Percentiles rank a stretch among this genome's conserved stretches.
Evolutionary conservation across 53 echinoderm and acorn worm genomes (phyloP).

Genomic region (Paracentrotus lividus): DNA sequence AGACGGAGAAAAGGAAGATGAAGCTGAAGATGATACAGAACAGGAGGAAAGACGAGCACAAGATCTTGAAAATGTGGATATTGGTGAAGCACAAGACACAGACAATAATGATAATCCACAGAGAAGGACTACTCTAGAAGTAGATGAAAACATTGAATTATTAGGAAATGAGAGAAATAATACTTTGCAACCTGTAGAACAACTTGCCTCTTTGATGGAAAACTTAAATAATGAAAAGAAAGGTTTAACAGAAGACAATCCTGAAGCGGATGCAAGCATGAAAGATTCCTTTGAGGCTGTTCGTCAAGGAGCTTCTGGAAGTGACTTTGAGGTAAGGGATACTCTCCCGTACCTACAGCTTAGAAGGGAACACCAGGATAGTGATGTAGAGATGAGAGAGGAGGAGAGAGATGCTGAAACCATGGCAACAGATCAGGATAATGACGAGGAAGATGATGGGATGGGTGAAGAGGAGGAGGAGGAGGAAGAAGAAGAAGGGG

Average conservation of each 20-base stretch:
- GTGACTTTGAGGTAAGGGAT: constrained; percentile 13
- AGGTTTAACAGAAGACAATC: background rate
- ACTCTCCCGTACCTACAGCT: constrained; percentile 53
- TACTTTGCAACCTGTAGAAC: constrained; percentile 18
- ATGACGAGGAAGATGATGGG: constrained; percentile 45
- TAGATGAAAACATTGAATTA: background rate
- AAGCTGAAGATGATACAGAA: constrained; percentile 61
- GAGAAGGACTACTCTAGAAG: constrained; percentile 31
- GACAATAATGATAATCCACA: background rate
- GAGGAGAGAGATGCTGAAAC: constrained; percentile 71
- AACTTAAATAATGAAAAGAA: constrained; percentile 18
- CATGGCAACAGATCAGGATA: constrained; percentile 44
- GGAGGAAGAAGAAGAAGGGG: constrained; percentile 64
- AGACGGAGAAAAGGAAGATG: constrained; percentile 71
- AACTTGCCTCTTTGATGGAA: constrained; percentile 56
- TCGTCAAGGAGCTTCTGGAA: background rate
- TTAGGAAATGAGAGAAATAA: constrained; percentile 8
- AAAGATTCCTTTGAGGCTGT: constrained; percentile 8
- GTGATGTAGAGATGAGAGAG: constrained; percentile 80
- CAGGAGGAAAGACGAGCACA: constrained; percentile 57
- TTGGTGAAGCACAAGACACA: background rate
- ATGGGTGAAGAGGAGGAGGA: constrained; percentile 35
- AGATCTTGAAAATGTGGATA: constrained; percentile 55
- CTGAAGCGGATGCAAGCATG: background rate
- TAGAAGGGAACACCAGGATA: constrained; percentile 66